Evolutionary conservation across 2,888 invertebrate genomes (phyloP).

Genomic region (Phoronis australis): DNA sequence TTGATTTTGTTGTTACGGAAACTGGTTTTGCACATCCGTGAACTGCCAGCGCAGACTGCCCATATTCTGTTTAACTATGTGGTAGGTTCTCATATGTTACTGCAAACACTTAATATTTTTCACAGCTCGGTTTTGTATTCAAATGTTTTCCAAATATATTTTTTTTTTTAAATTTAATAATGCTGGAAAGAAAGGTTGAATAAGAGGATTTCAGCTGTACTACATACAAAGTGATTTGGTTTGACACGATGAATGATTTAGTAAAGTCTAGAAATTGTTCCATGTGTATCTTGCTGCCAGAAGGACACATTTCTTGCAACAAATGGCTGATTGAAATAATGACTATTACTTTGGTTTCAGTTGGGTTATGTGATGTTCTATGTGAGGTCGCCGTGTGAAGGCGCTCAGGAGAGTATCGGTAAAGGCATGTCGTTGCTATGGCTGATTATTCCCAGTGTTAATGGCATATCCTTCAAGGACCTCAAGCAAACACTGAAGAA

Average conservation of each 20-base stretch:
- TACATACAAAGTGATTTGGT: too few relatives aligned
- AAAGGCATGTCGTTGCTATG: constrained; percentile 91
- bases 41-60: constrained; percentile 87
- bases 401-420: constrained; percentile 88
- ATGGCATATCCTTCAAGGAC: constrained; percentile 99
- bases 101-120: too few relatives aligned
- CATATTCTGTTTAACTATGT: constrained; percentile 97
- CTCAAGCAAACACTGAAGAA: constrained; percentile 96
- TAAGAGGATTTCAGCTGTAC: too few relatives aligned
- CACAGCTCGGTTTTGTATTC: too few relatives aligned
- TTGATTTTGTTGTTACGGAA: constrained; percentile 90
- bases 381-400: constrained; percentile 91
- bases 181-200: too few relatives aligned
- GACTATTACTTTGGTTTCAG: constrained; percentile 36
- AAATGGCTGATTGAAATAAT: too few relatives aligned
- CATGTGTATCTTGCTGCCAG: constrained; percentile 2
- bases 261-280: constrained; percentile 6
- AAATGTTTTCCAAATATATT: too few relatives aligned
- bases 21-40: constrained; percentile 85
- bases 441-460: constrained; percentile 98
- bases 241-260: too few relatives aligned
- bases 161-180: too few relatives aligned
- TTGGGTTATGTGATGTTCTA: constrained; percentile 99
- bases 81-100: constrained; percentile 58
- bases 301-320: too few relatives aligned